Evolutionary conservation across 2,113 vertebrate genomes (phyloP).

Genomic region (Percopsis transmontana): DNA sequence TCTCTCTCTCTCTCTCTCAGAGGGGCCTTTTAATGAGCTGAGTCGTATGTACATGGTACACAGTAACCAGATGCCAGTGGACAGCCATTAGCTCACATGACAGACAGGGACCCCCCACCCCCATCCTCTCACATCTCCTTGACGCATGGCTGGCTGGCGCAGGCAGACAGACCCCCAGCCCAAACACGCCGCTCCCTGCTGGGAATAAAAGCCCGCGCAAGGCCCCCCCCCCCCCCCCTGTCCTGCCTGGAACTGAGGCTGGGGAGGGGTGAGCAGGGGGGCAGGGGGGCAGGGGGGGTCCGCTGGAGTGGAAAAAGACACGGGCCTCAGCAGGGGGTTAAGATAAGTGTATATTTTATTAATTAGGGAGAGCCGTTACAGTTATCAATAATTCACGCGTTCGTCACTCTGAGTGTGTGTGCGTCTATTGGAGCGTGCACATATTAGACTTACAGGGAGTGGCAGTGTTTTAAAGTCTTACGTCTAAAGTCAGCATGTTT

Average conservation of each 20-base stretch:
- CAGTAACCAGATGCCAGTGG: constrained; percentile 57
- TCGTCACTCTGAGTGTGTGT: constrained; percentile 27
- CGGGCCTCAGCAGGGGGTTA: constrained; percentile 15
- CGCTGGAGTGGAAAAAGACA: background rate
- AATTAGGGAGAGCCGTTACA: constrained; percentile 45
- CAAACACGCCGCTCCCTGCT: constrained; percentile 46
- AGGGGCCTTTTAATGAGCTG: constrained; percentile 60
- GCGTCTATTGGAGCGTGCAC: too few relatives aligned
- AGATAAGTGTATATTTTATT: constrained; percentile 69
- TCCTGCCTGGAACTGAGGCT: constrained; percentile 1
- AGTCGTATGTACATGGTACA: constrained; percentile 31
- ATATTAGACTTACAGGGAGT: too few relatives aligned
- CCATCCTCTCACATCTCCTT: background rate
- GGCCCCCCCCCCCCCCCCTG: background rate
- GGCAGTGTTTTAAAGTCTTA: too few relatives aligned
- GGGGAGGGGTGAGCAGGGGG: constrained; percentile 7
- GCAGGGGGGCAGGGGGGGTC: background rate
- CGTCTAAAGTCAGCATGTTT: too few relatives aligned
- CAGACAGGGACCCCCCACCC: background rate
- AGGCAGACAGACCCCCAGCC: constrained; percentile 34
- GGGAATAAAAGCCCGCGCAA: constrained; percentile 25
- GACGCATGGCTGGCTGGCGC: constrained; percentile 38
- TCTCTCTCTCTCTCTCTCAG: background rate
- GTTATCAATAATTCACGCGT: constrained; percentile 61
- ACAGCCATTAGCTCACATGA: constrained; percentile 70